Base-by-base conservation (phyloP, 1,140 invertebrate genomes). In the Theocolax elegans region DNA sequence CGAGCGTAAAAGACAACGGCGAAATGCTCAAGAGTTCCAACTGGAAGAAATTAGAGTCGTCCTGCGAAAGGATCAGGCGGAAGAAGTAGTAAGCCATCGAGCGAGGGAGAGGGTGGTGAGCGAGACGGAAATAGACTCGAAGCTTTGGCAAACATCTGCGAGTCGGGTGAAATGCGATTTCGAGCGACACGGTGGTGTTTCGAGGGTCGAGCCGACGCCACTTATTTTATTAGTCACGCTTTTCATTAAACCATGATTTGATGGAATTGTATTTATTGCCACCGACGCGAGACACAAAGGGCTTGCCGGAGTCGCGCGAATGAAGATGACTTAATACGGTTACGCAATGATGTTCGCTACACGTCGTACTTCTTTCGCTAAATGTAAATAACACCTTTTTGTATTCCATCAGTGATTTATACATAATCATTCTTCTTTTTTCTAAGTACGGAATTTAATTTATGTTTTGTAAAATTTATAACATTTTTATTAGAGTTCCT, bases 221-320 rank as follows among this genome's bases (percentile, higher is more conserved):
- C 79, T 82, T 82, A 83, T 77, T 81, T 81, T 79, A 81, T 81
- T 81, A 81, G 80, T 78, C 78, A 79, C 75, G 77, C 77, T 81
- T 79, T 81, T 81, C 79, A 80, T 81, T 80, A 78, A 76, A 75
- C 72, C 74, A 70, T 75, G 77, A 81, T 81, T 81, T 77, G 75
- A 81, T 80, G 75, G 77, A 78, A 81, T 81, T 80, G 75, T 78
- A 79, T 81, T 80, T 79, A 79, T 80, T 74, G 74, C 73, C 64
- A 62, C 68, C 67, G 71, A 17, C 51, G 23, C 35, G 23, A 56
- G 1, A n/a, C 6, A 65, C 46, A 49, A 53, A 40, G 51, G 35
- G n/a, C 29, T 17, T 29, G 42, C 27, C 25, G 23, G 31, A 62
- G 21, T 13, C 8, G 53, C 56, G 21, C 35, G 6, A 35, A 29